Evolutionary conservation across 2,888 invertebrate species (phyloP).

Genomic region (Pimpla rufipes): DNA sequence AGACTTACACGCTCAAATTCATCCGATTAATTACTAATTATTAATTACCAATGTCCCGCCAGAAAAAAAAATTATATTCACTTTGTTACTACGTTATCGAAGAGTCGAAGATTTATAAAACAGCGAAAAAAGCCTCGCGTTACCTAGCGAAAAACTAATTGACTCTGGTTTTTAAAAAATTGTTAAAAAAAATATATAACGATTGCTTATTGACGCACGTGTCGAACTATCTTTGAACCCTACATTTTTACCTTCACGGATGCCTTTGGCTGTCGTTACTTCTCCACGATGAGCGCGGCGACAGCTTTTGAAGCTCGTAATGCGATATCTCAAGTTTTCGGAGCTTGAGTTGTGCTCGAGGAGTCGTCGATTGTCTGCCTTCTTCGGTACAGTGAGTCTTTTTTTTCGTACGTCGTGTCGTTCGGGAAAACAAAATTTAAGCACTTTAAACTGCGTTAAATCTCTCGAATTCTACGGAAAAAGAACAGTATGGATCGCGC

Average conservation of each 20-base stretch:
- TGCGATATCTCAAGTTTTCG: background rate
- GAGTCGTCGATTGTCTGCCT: background rate
- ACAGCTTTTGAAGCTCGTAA: background rate
- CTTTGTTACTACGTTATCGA: constrained; percentile 44
- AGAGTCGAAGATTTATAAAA: constrained; percentile 50
- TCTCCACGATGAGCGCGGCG: background rate
- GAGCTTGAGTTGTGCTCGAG: background rate
- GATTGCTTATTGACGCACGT: constrained; percentile 28
- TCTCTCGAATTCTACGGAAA: background rate
- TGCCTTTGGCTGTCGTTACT: background rate
- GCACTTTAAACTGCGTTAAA: constrained; percentile 6
- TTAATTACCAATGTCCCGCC: background rate
- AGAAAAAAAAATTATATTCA: constrained; percentile 10
- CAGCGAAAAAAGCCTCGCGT: constrained; percentile 35
- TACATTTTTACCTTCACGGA: background rate
- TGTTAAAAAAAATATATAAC: constrained; percentile 30
- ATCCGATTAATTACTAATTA: no score
- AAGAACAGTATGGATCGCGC: background rate
- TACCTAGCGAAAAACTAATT: constrained; percentile 28
- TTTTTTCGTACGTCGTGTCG: background rate
- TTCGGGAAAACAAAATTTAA: background rate
- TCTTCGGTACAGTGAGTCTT: background rate
- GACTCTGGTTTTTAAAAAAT: constrained; percentile 39
- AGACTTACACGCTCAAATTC: constrained; percentile 10
- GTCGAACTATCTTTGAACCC: background rate